Conservation (phyloP, 1,140 invertebrate genomes). For the Aphidius gifuensis region DNA sequence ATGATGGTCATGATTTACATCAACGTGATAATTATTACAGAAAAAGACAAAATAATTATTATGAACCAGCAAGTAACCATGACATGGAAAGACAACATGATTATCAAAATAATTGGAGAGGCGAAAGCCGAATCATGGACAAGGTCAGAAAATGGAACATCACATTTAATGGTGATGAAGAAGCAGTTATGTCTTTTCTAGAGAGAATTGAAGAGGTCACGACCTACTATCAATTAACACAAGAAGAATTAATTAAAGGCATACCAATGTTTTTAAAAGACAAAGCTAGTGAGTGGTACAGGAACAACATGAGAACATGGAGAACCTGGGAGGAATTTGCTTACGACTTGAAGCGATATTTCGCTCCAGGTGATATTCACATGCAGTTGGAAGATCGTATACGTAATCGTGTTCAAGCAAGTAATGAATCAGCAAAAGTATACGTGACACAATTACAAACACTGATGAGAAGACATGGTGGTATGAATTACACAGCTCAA, state of each 20-base stretch:
- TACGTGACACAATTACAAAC: slow-evolving; percentile 1
- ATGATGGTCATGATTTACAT: too few relatives aligned
- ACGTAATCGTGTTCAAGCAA: neutral
- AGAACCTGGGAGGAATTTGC: neutral
- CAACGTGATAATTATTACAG: too few relatives aligned
- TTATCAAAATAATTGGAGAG: too few relatives aligned
- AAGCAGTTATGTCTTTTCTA: neutral
- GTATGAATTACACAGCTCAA: neutral
- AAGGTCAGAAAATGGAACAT: neutral
- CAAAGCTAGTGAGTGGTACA: neutral
- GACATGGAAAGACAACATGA: too few relatives aligned
- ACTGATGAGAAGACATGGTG: slow-evolving; percentile 7
- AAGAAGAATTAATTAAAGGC: neutral
- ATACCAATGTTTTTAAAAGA: neutral
- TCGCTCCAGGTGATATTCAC: neutral
- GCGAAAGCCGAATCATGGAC: too few relatives aligned
- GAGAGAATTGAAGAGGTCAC: slow-evolving; percentile 1
- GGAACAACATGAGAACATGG: neutral
- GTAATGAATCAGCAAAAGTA: neutral
- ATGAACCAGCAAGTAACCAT: too few relatives aligned
- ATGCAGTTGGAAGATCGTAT: neutral
- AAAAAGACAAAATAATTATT: too few relatives aligned
- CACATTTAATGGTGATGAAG: neutral
- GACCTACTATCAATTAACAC: neutral
- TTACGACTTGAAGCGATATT: neutral